These are phyloP conservation scores for Apamea epomidion DNA, from an alignment of 2,888 invertebrate species.

Conservation along the genomic window DNA sequence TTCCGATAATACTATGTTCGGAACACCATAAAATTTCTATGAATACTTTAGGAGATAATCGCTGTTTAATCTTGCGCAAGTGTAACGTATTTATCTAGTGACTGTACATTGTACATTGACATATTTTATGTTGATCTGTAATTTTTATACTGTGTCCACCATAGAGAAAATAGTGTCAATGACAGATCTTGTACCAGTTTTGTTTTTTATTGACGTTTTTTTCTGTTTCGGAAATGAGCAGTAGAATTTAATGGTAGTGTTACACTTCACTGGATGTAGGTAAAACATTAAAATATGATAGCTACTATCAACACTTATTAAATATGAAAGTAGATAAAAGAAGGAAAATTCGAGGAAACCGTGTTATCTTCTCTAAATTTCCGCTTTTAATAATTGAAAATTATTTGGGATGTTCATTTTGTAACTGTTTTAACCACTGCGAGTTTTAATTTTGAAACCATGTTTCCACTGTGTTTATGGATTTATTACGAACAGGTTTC, in stretches of 20 bases:
- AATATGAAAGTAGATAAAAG: constrained; percentile 47
- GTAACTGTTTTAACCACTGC: background rate
- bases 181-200: constrained; percentile 43
- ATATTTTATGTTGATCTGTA: constrained; percentile 20
- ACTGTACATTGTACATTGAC: constrained; percentile 32
- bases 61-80: background rate
- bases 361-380: constrained; percentile 12
- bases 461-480: background rate
- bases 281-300: constrained; percentile 38
- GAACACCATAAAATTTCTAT: background rate
- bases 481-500: background rate
- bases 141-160: constrained; percentile 13
- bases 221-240: constrained; percentile 56
- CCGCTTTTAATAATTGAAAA: constrained; percentile 9
- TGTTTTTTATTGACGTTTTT: constrained; percentile 31
- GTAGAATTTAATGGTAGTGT: constrained; percentile 36
- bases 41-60: background rate
- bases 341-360: constrained; percentile 14
- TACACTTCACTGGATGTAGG: constrained; percentile 33
- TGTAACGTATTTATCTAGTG: background rate
- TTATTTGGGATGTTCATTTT: background rate
- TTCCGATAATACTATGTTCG: background rate
- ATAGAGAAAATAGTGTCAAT: constrained; percentile 21
- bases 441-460: background rate
- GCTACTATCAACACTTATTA: constrained; percentile 56